Base-by-base conservation (phyloP, 2,888 invertebrate genomes). In the Dexiosoma caninum region DNA sequence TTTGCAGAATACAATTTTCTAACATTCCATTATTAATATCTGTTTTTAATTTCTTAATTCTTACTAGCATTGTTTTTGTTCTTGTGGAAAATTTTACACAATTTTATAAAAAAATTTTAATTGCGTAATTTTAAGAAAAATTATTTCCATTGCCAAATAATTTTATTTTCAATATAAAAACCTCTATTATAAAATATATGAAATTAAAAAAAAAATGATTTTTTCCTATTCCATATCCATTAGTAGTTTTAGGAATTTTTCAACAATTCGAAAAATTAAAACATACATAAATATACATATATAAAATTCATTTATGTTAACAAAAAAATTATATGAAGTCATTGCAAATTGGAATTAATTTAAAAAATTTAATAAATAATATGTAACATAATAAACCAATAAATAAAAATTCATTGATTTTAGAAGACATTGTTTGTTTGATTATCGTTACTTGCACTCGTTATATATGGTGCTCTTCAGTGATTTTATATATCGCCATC, bases 21-120 rank as follows among this genome's bases (percentile, higher is more conserved):
- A 70, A 64, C 77, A 77, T 70, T 77, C 70, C 77, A 59, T 53
- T 69, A 42, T 46, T 40, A 37, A 37, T 70, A n/a, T 46, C n/a
- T n/a, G n/a, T 64, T 21, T 32, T 16, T 62, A 62, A 49, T 49
- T 21, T 19, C 14, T 62, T 44, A 53, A 53, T 42, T 60, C 7
- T 59, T 59, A 21, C 42, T 71, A 49, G 49, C 16, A 59, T 60
- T 23, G 32, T 74, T 16, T 46, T 44, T 55, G 16, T 55, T 37
- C 12, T 60, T 72, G 16, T 66, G 9, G n/a, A n/a, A n/a, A n/a
- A 6, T 53, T 30, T 53, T 30, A 2, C 14, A 27, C 37, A 44
- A n/a, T n/a, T 66, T 19, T 30, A 66, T 66, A 37, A 49, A 64
- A 16, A 16, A 12, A n/a, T 30, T 12, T 19, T 62, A 44, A 14